Evolutionary conservation across 2,888 invertebrate genomes (phyloP).

Genomic region (Volucella bombylans): DNA sequence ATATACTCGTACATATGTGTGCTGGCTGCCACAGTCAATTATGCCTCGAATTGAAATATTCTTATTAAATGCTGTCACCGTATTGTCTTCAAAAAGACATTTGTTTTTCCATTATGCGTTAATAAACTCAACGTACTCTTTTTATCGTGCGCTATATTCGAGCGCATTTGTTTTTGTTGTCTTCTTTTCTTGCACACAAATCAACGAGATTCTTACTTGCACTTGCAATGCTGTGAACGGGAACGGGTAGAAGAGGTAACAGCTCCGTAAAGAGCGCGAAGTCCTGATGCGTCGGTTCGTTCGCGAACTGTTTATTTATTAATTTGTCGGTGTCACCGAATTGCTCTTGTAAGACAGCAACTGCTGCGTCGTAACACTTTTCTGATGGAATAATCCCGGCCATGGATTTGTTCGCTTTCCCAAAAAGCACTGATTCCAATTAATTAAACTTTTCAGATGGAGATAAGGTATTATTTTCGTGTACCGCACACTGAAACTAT

Average conservation of each 20-base stretch:
- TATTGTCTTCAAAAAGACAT: background rate
- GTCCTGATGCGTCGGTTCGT: slow-evolving; percentile 27
- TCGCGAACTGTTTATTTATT: slow-evolving; percentile 39
- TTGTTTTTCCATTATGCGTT: background rate
- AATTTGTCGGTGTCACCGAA: slow-evolving; percentile 6
- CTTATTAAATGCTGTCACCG: background rate
- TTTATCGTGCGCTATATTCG: background rate
- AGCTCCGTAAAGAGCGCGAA: too few relatives aligned
- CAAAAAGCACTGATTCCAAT: slow-evolving; percentile 21
- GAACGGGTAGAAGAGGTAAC: too few relatives aligned
- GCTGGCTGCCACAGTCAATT: too few relatives aligned
- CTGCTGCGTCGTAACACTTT: slow-evolving; percentile 22
- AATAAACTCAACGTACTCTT: background rate
- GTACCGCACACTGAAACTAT: slow-evolving; percentile 28
- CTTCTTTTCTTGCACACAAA: background rate
- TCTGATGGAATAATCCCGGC: slow-evolving; percentile 17
- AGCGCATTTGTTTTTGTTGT: too few relatives aligned
- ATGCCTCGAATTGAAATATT: too few relatives aligned
- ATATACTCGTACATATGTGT: background rate
- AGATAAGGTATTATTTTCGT: slow-evolving; percentile 18
- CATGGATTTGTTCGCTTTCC: slow-evolving; percentile 20
- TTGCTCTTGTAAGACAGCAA: too few relatives aligned
- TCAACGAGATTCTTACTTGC: background rate
- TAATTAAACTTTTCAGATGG: slow-evolving; percentile 36
- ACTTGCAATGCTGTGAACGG: too few relatives aligned